Evolutionary conservation across 2,797 vertebrate species (phyloP).

Genomic region (Chlorospingus flavigularis): DNA sequence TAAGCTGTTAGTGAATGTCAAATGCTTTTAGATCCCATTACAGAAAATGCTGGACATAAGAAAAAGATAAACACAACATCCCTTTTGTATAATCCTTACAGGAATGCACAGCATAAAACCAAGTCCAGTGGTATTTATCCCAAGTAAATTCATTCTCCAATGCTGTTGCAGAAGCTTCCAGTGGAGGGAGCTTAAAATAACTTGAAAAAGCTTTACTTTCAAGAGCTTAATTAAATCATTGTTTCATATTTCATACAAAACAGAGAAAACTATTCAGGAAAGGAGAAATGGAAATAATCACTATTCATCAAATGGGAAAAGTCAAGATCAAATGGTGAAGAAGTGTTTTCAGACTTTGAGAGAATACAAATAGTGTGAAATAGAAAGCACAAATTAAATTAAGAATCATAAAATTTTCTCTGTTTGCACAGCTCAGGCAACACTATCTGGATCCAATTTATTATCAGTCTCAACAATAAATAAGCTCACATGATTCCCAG

Average conservation of each 20-base stretch:
- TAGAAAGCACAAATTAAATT: slow-evolving; percentile 42
- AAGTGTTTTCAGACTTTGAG: slow-evolving; percentile 13
- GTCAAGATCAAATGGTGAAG: neutral
- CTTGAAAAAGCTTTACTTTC: neutral
- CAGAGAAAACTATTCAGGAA: neutral
- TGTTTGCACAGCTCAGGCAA: slow-evolving; percentile 7
- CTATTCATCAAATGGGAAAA: neutral
- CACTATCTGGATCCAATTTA: slow-evolving; percentile 35
- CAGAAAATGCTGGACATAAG: neutral
- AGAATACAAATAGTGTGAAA: slow-evolving; percentile 24
- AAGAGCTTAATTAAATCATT: slow-evolving; percentile 33
- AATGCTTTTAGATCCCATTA: neutral
- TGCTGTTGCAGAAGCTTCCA: slow-evolving; percentile 57
- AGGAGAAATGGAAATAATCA: slow-evolving; percentile 1
- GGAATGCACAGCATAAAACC: neutral
- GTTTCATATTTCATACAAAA: neutral
- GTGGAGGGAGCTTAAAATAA: slow-evolving; percentile 54
- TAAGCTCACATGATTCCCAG: neutral
- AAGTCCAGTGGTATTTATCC: neutral
- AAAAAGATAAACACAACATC: neutral
- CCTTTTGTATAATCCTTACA: neutral
- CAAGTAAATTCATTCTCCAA: neutral
- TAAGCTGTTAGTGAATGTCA: neutral
- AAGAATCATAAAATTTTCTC: slow-evolving; percentile 21
- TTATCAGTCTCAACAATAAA: slow-evolving; percentile 42